Evolutionary conservation across 2,888 invertebrate species (phyloP).

Genomic region (Diarsia rubi): DNA sequence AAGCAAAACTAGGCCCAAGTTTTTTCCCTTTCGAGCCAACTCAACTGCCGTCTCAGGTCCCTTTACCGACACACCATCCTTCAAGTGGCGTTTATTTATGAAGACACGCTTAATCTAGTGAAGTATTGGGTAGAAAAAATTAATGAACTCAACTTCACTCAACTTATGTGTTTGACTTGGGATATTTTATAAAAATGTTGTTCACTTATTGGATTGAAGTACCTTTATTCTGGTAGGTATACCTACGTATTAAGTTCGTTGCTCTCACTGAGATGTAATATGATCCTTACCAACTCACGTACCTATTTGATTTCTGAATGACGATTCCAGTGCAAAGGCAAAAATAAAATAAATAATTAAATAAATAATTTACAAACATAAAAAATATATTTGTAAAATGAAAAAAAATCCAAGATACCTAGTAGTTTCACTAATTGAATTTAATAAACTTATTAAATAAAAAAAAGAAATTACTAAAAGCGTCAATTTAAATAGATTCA

Average conservation of each 20-base stretch:
- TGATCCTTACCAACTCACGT: too few relatives aligned
- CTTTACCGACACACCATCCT: slow-evolving; percentile 65
- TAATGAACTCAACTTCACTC: slow-evolving; percentile 59
- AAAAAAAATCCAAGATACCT: too few relatives aligned
- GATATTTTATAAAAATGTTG: slow-evolving; percentile 20
- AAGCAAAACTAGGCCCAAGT: background rate
- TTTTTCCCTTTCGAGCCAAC: background rate
- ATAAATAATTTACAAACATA: background rate
- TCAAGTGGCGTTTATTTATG: slow-evolving; percentile 85
- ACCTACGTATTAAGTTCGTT: background rate
- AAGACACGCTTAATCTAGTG: slow-evolving; percentile 80
- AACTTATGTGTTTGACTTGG: slow-evolving; percentile 42
- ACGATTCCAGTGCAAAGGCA: background rate
- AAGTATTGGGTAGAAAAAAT: slow-evolving; percentile 69
- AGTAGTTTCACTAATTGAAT: too few relatives aligned
- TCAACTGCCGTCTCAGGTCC: slow-evolving; percentile 7
- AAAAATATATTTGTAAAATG: background rate
- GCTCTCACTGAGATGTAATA: background rate
- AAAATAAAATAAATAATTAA: too few relatives aligned
- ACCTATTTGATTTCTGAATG: background rate
- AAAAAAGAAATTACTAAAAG: background rate
- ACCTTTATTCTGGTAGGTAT: background rate
- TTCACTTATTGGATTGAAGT: background rate
- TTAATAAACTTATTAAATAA: background rate
- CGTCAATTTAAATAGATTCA: background rate